Conservation (phyloP, 2,888 invertebrate genomes). For the Timema cristinae region DNA sequence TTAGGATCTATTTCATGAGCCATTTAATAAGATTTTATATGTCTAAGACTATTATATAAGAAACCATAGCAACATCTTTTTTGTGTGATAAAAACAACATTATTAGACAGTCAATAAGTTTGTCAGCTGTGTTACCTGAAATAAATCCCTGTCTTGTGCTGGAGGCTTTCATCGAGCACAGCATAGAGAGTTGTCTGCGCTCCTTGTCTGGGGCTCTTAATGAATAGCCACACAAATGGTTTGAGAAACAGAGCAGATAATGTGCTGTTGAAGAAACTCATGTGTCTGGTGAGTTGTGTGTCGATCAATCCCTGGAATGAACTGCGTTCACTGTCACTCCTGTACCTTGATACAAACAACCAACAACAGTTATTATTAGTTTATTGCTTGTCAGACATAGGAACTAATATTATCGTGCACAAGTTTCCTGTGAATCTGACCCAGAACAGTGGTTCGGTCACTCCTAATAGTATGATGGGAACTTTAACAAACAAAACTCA, state of each 20-base stretch:
- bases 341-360: slow-evolving; percentile 51
- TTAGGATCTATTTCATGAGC: too few species aligned
- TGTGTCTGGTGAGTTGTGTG: slow-evolving; percentile 56
- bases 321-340: slow-evolving; percentile 75
- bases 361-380: slow-evolving; percentile 16
- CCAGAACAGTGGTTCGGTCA: too few species aligned
- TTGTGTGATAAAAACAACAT: too few species aligned
- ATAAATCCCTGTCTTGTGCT: slow-evolving; percentile 63
- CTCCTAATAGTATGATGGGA: too few species aligned
- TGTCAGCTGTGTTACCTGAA: slow-evolving; percentile 53
- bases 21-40: too few species aligned
- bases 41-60: too few species aligned
- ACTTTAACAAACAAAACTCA: too few species aligned
- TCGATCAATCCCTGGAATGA: slow-evolving; percentile 75
- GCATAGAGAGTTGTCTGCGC: slow-evolving; percentile 66
- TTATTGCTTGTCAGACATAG: not conserved
- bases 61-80: not conserved
- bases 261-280: slow-evolving; percentile 55
- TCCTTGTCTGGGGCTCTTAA: slow-evolving; percentile 65
- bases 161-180: slow-evolving; percentile 61
- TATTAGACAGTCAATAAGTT: not conserved
- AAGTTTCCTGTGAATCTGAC: too few species aligned
- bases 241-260: slow-evolving; percentile 59
- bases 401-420: slow-evolving; percentile 8
- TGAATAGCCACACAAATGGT: slow-evolving; percentile 69